Evolutionary conservation across 2,888 invertebrate genomes (phyloP), one percentile per base, ranked within the genome.

Genomic region (Papilio protenor): DNA sequence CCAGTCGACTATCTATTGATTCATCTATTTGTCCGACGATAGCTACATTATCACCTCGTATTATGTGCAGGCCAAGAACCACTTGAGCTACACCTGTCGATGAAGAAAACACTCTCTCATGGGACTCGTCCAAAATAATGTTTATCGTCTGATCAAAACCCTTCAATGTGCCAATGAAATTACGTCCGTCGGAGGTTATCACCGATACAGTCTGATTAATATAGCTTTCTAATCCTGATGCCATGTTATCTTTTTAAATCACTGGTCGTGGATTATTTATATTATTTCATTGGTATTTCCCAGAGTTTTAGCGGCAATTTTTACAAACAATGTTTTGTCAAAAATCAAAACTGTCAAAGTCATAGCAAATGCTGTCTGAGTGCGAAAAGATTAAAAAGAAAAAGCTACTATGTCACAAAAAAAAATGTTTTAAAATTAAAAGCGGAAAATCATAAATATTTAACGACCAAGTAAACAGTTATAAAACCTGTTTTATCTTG

Each of bases 91-190:
- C 98, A 49, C 99, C 99, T 83, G 97, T 96, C 1, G 97, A 96
- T 14, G 97, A 96, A 73, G 98, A 99, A 92, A 98, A 99, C n/a
- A 99, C 99, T 85, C 99, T 95, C 92, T 99, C 99, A 88, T 99
- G 99, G 55, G 99, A 99, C 92, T 99, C 99, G 88, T 99, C 99
- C 81, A 99, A 94, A 85, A 99, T 99, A 82, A 99, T 96, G 90
- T 99, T 99, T 83, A 99, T 98, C n/a, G 99, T 98, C 93, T 99
- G 99, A 93, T 99, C 99, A 92, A 99, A 99, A 49, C 99, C 99
- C 91, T 99, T 99, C 81, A 99, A 92, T 0, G 98, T 98, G 70
- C 99, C 99, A 84, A 99, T 98, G 89, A 99, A 99, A 90, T 98
- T 98, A 83, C 99, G 95, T 66, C 99, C 99, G 94, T 99, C 99